These are phyloP conservation scores for Drosophila leontia DNA, from an alignment of 1,140 invertebrate genomes.

Conservation along the genomic window DNA sequence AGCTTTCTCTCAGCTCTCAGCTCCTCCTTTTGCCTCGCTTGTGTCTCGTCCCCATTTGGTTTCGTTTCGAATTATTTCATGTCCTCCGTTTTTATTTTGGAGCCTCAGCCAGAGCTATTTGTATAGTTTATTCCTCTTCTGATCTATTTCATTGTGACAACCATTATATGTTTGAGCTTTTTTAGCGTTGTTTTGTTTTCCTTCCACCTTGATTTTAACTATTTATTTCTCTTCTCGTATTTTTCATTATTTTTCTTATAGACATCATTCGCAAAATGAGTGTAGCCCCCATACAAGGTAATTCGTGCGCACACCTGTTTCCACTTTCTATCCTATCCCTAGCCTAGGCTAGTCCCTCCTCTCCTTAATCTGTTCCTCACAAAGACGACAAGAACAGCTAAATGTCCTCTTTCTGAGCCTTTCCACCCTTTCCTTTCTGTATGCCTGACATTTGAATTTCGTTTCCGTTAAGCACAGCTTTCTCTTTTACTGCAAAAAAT, in stretches of 20 bases:
- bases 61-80: conserved; percentile 18
- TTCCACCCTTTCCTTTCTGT: not conserved
- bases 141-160: conserved; percentile 1
- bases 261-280: conserved; percentile 85
- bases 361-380: not conserved
- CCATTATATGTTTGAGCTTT: conserved; percentile 17
- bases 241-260: conserved; percentile 84
- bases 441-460: conserved; percentile 19
- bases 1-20: conserved; percentile 12
- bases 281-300: conserved; percentile 76
- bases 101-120: conserved; percentile 14
- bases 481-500: not conserved
- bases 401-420: not conserved
- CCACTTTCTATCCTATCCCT: conserved; percentile 1
- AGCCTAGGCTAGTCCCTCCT: not conserved
- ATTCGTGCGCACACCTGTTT: conserved; percentile 52
- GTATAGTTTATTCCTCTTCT: not conserved
- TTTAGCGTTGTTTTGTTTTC: conserved; percentile 28
- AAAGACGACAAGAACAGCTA: conserved; percentile 3
- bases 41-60: conserved; percentile 31
- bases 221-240: conserved; percentile 67
- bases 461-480: conserved; percentile 22
- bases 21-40: conserved; percentile 30
- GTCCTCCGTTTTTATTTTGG: conserved; percentile 26
- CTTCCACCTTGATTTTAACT: conserved; percentile 33